Percentiles rank a stretch among this genome's conserved stretches.
These are phyloP conservation scores for Drymonia ruficornis DNA, from an alignment of 2,888 invertebrate genomes.

Conservation along the genomic window DNA sequence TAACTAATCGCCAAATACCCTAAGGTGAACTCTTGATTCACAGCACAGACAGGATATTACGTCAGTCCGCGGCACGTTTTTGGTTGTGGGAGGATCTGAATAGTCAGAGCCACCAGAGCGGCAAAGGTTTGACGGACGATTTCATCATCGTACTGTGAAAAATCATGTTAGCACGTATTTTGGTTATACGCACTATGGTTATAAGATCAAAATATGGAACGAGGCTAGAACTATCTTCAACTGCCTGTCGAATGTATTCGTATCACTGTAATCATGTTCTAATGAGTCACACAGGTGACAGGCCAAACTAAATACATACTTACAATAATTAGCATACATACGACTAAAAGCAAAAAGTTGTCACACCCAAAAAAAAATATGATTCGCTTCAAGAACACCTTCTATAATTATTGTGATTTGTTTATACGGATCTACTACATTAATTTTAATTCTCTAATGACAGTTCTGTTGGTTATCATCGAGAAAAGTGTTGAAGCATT, in stretches of 20 bases:
- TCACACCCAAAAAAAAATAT: constrained; percentile 1
- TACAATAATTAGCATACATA: constrained; percentile 3
- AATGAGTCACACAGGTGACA: constrained; percentile 1
- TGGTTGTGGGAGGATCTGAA: constrained; percentile 27
- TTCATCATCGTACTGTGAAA: constrained; percentile 15
- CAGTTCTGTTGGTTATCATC: too few relatives aligned
- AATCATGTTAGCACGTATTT: constrained; percentile 9
- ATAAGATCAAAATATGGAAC: constrained; percentile 1
- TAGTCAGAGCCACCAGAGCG: constrained; percentile 7
- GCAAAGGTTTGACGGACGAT: constrained; percentile 7
- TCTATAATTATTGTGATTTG: neutral
- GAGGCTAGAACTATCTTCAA: constrained; percentile 1
- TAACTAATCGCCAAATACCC: constrained; percentile 7
- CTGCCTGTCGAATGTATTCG: constrained; percentile 1
- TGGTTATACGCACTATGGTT: too few relatives aligned
- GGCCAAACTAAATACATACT: too few relatives aligned
- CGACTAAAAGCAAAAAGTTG: constrained; percentile 3
- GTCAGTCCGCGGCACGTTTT: constrained; percentile 38
- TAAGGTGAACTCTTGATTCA: constrained; percentile 32
- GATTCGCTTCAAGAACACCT: neutral
- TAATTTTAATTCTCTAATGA: too few relatives aligned
- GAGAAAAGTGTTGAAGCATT: too few relatives aligned
- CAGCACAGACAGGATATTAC: constrained; percentile 47
- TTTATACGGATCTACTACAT: too few relatives aligned
- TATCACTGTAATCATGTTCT: constrained; percentile 1